Evolutionary conservation across 2,797 vertebrate species (phyloP).

Genomic region (Rhodeus uyekii): DNA sequence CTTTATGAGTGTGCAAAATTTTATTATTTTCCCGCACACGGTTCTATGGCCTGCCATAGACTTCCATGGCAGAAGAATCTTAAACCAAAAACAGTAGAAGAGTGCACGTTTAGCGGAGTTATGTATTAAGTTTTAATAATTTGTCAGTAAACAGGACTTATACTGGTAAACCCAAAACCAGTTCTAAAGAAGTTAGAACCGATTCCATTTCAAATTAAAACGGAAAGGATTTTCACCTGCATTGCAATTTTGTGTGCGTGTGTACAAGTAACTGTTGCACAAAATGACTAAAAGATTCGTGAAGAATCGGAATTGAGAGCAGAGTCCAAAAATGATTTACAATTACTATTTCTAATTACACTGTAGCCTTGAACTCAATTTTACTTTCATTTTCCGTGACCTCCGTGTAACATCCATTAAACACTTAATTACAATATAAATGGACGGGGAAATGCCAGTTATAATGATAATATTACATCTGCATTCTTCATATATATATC

Average conservation of each 20-base stretch:
- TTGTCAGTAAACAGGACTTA: background rate
- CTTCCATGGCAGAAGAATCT: too few species aligned
- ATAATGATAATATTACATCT: background rate
- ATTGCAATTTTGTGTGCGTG: too few species aligned
- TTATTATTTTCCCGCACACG: too few species aligned
- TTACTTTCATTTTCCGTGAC: conserved; percentile 18
- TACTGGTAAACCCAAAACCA: background rate
- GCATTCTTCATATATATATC: background rate
- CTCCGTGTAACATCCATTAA: background rate
- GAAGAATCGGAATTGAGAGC: background rate
- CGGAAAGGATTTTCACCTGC: too few species aligned
- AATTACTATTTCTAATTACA: too few species aligned
- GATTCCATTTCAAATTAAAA: background rate
- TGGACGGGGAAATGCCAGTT: too few species aligned
- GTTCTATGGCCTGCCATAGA: too few species aligned
- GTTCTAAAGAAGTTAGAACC: background rate
- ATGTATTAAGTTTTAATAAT: background rate
- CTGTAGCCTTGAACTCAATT: background rate
- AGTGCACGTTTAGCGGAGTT: background rate
- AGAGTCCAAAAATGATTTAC: background rate
- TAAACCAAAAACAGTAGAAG: background rate
- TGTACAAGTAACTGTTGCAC: background rate
- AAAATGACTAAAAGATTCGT: background rate
- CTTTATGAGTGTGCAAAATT: too few species aligned
- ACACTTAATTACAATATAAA: background rate